Evolutionary conservation across 2,113 vertebrate species (phyloP).

Genomic region (Podarcis cretensis): DNA sequence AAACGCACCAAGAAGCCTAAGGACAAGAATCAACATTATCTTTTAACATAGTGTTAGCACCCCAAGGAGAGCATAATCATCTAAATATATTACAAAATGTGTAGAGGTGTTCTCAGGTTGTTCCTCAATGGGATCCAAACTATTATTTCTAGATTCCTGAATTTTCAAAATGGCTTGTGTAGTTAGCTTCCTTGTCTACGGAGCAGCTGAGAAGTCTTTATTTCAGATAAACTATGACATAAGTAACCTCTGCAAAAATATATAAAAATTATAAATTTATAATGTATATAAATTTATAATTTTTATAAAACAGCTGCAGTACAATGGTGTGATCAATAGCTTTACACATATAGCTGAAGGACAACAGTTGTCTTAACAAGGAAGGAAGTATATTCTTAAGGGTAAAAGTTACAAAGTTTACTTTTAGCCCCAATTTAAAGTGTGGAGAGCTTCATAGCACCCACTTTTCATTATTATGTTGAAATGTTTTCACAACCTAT

Average conservation of each 20-base stretch:
- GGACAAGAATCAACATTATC: background rate
- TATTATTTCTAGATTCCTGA: background rate
- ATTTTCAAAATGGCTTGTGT: background rate
- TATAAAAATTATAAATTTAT: too few relatives aligned
- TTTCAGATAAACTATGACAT: background rate
- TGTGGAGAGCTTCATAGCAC: background rate
- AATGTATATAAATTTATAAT: too few relatives aligned
- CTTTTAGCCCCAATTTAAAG: too few relatives aligned
- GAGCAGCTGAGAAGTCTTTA: background rate
- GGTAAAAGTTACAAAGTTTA: background rate
- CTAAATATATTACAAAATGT: background rate
- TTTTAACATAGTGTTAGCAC: background rate
- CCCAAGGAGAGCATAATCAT: too few relatives aligned
- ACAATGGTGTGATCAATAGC: constrained; percentile 56
- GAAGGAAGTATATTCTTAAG: constrained; percentile 14
- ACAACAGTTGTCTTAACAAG: constrained; percentile 27
- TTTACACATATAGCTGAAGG: constrained; percentile 29
- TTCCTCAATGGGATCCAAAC: background rate
- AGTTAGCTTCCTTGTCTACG: background rate
- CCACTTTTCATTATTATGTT: background rate
- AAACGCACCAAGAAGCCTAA: background rate
- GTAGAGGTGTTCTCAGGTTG: background rate
- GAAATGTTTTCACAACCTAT: background rate
- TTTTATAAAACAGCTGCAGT: background rate
- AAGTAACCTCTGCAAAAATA: too few relatives aligned